Conservation (phyloP, 2,797 vertebrate genomes). For the Coranthus polyacanthus region DNA sequence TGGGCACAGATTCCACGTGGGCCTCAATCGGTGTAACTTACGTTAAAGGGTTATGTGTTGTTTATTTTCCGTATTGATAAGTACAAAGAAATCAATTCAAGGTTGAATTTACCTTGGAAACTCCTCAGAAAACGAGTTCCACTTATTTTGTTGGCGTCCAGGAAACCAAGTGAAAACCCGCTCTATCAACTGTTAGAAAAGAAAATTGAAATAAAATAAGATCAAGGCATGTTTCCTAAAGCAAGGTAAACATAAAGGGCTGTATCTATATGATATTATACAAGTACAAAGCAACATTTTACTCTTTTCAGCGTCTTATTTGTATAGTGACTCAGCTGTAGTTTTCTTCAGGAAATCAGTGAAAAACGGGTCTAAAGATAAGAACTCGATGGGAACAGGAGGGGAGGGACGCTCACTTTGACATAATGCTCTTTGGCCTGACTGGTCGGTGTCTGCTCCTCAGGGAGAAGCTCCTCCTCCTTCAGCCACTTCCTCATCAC, state of each 20-base stretch:
- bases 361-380: constrained; percentile 13
- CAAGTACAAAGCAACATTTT: background rate
- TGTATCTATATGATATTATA: no score
- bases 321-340: background rate
- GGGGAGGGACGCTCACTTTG: constrained; percentile 71
- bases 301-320: background rate
- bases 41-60: background rate
- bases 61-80: background rate
- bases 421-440: constrained; percentile 78
- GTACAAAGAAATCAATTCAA: no score
- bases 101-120: constrained; percentile 84
- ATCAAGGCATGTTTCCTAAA: background rate
- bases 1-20: no score
- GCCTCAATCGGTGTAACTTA: no score
- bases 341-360: constrained; percentile 2
- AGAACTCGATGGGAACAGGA: background rate
- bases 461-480: constrained; percentile 73
- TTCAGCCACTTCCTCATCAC: constrained; percentile 80
- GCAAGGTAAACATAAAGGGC: constrained; percentile 8
- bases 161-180: constrained; percentile 89
- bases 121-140: constrained; percentile 81
- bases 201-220: background rate
- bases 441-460: constrained; percentile 64
- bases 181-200: constrained; percentile 84
- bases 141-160: constrained; percentile 84